Evolutionary conservation across 2,888 invertebrate species (phyloP).

Genomic region (Teleiodes luculella): DNA sequence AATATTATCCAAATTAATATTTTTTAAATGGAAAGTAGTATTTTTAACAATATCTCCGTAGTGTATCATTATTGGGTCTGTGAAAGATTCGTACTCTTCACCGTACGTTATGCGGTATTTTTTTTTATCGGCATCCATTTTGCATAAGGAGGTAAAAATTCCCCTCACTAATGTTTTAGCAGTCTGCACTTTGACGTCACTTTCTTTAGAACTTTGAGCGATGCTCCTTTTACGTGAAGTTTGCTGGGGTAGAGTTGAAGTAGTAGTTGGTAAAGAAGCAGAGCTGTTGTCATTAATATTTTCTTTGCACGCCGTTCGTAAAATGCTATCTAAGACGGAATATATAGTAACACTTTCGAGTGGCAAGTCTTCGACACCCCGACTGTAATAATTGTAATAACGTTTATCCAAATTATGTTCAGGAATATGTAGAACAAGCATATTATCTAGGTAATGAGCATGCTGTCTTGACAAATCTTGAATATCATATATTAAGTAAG

Average conservation of each 20-base stretch:
- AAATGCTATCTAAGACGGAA: conserved; percentile 55
- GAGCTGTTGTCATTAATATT: conserved; percentile 34
- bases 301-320: conserved; percentile 44
- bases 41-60: conserved; percentile 58
- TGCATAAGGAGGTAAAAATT: conserved; percentile 52
- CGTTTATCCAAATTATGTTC: conserved; percentile 30
- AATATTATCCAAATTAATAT: conserved; percentile 56
- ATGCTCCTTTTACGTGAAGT: conserved; percentile 19
- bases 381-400: conserved; percentile 36
- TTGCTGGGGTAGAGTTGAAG: conserved; percentile 24
- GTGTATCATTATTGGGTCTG: conserved; percentile 54
- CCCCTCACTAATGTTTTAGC: conserved; percentile 50
- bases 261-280: conserved; percentile 36
- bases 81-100: conserved; percentile 56
- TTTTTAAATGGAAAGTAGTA: conserved; percentile 58
- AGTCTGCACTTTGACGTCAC: conserved; percentile 38
- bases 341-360: conserved; percentile 57
- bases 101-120: conserved; percentile 58
- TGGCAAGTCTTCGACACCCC: conserved; percentile 45
- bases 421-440: conserved; percentile 58
- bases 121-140: conserved; percentile 46
- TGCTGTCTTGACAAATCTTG: conserved; percentile 74
- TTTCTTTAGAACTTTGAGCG: conserved; percentile 22
- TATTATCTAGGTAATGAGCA: conserved; percentile 62
- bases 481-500: conserved; percentile 72